Evolutionary conservation across 2,113 vertebrate genomes (phyloP), one percentile per base, ranked within the genome.

Genomic region (Calidris pugnax): DNA sequence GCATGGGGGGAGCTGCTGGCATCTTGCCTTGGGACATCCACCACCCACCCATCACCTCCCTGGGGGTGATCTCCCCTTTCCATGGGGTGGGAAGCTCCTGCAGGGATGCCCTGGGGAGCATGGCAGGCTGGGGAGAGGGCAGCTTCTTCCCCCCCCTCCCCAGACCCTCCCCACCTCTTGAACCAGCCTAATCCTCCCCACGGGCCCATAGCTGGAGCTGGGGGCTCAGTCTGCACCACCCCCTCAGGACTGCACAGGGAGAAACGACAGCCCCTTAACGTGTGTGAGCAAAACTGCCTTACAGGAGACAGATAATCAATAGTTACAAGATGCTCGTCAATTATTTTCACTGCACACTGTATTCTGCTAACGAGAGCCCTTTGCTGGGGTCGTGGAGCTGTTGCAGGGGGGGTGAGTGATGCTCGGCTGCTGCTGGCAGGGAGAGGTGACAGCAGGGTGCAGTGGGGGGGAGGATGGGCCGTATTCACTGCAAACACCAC

Each of bases 171-270:
- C 3, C 5, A n/a, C 53, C 67, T 63, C n/a, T 24, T 0, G 4
- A 50, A 93, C 8, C 2, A 1, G 85, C 51, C 95, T 98, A 97
- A 97, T 96, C 96, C 96, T 96, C 63, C 91, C 85, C 60, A 68
- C 95, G n/a, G n/a, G 63, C 63, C 48, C 23, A 6, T 1, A 35
- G 87, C 62, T 27, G 4, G 3, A 3, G 69, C 45, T 32, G 24
- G 3, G 57, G 2, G 37, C 45, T 86, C 57, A 57, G 32, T 20
- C n/a, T 26, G 43, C 3, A 4, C 82, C 57, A 53, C 62, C 32
- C 18, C 73, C 9, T 2, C n/a, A 21, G 41, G 8, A 2, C 32
- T 47, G 12, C 8, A 16, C 5, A 4, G 47, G 39, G 67, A 35
- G 30, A 45, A 63, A 48, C 33, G 39, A 9, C 22, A 32, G 37